Conservation (phyloP, 2,888 invertebrate species). For the Crematogaster levior region DNA sequence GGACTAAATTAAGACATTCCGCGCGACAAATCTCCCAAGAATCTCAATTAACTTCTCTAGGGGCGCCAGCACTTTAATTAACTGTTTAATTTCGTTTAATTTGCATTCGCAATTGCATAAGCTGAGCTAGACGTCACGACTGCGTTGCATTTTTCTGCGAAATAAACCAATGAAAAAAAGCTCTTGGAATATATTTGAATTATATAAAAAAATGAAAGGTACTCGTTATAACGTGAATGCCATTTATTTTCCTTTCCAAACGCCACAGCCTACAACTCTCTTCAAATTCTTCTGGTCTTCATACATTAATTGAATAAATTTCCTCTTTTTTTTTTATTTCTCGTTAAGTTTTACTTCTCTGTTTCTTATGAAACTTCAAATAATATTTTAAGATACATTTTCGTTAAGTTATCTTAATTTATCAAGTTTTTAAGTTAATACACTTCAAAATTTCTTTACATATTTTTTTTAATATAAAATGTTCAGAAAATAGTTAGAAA, state of each 20-base stretch:
- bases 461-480: not conserved
- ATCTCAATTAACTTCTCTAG: conserved; percentile 85
- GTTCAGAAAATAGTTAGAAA: not conserved
- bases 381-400: not conserved
- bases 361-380: not conserved
- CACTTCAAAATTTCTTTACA: not conserved
- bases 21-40: conserved; percentile 86
- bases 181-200: conserved; percentile 45
- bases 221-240: conserved; percentile 25
- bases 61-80: conserved; percentile 82
- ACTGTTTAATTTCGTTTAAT: conserved; percentile 85
- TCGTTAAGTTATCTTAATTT: not conserved
- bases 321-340: not conserved
- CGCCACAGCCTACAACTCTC: conserved; percentile 6
- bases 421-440: conserved; percentile 7
- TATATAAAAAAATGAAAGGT: conserved; percentile 40
- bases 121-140: conserved; percentile 48
- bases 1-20: conserved; percentile 86
- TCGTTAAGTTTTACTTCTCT: not conserved
- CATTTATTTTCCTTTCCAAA: conserved; percentile 26
- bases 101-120: conserved; percentile 82
- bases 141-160: conserved; percentile 34
- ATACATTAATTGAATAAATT: not conserved
- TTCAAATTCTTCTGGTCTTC: not conserved
- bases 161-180: conserved; percentile 56